phyloP scores from a whole-genome alignment of 2,888 invertebrate species.

The Crossocerus cetratus region DNA sequence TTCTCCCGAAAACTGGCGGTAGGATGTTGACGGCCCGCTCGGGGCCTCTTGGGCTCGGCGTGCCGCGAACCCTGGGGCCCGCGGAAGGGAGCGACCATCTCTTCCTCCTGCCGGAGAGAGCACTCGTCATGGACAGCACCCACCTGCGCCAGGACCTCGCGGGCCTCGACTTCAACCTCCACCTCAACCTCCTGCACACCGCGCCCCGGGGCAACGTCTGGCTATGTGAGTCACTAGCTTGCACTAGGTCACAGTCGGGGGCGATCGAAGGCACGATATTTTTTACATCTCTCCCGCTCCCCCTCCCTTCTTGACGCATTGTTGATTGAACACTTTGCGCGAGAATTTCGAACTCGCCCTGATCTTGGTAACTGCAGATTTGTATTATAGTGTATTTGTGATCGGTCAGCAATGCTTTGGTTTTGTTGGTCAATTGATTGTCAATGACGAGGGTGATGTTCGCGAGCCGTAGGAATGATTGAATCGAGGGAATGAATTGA shows the following conservation, averaged over 20 bases:
- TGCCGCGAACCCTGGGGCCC: conserved; percentile 74
- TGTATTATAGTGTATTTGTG: too few relatives aligned
- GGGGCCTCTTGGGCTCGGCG: conserved; percentile 71
- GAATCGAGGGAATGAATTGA: not conserved
- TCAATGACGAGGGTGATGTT: too few relatives aligned
- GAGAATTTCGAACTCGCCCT: too few relatives aligned
- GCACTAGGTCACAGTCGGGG: conserved; percentile 20
- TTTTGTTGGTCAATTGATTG: too few relatives aligned
- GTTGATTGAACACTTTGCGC: too few relatives aligned
- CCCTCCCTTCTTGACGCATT: too few relatives aligned
- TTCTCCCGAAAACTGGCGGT: conserved; percentile 33
- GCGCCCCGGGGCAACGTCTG: conserved; percentile 80
- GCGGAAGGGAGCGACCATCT: conserved; percentile 80
- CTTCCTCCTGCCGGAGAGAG: conserved; percentile 79
- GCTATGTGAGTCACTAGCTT: conserved; percentile 78
- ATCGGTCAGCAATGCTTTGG: too few relatives aligned
- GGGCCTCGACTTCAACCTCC: conserved; percentile 78
- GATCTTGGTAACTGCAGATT: too few relatives aligned
- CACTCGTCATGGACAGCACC: conserved; percentile 79
- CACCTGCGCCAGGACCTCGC: conserved; percentile 79
- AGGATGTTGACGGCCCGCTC: conserved; percentile 73
- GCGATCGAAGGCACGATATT: conserved; percentile 15
- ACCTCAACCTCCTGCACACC: conserved; percentile 78
- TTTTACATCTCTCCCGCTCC: not conserved
- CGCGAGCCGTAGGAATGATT: too few relatives aligned